A percentile compares a stretch with the other conserved stretches of the same genome.
Evolutionary conservation across 2,113 vertebrate genomes (phyloP).

Genomic region (Capreolus pygargus): DNA sequence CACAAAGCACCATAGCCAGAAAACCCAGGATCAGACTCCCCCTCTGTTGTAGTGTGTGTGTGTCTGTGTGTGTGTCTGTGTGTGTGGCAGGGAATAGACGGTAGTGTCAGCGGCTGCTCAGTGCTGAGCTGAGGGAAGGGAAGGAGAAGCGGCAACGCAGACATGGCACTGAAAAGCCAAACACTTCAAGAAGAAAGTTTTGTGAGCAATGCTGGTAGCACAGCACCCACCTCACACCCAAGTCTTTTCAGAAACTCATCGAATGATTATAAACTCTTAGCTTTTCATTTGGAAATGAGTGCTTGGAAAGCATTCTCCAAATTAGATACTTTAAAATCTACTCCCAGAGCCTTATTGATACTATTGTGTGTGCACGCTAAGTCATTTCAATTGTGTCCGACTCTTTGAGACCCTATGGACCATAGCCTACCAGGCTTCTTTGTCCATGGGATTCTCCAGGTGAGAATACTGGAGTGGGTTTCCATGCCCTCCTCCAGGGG

Average conservation of each 20-base stretch:
- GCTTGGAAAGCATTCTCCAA: not conserved
- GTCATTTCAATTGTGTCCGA: not conserved
- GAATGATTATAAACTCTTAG: not conserved
- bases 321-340: not conserved
- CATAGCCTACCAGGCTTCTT: not conserved
- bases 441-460: not conserved
- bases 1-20: not conserved
- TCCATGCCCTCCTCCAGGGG: not conserved
- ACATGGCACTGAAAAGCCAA: not conserved
- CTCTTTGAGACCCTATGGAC: not conserved
- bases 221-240: fast-evolving
- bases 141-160: not conserved
- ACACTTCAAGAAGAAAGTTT: not conserved
- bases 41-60: not conserved
- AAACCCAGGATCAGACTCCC: not conserved
- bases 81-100: not conserved
- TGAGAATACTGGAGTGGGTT: not conserved
- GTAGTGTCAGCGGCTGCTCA: not conserved
- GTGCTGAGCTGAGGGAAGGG: not conserved
- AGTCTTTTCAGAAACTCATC: not conserved
- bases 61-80: not conserved
- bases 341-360: not conserved
- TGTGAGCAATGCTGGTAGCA: fast-evolving
- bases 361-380: not conserved
- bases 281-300: not conserved